Percentiles rank a stretch among this genome's conserved stretches.
Evolutionary conservation across 2,888 invertebrate species (phyloP).

Genomic region (Zele albiditarsus): DNA sequence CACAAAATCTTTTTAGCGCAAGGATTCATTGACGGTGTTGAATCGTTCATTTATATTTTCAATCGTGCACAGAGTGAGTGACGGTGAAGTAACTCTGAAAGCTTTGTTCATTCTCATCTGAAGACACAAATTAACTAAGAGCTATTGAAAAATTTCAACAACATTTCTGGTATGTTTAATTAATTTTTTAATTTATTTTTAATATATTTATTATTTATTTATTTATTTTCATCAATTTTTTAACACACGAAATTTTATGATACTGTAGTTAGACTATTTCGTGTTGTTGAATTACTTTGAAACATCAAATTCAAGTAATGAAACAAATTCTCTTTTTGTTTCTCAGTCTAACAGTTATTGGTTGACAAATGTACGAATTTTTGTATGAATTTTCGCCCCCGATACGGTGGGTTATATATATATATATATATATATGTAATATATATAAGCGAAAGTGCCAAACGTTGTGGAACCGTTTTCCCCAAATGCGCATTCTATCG

Average conservation of each 20-base stretch:
- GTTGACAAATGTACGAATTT: not conserved
- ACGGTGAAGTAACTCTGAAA: conserved; percentile 14
- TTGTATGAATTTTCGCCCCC: not conserved
- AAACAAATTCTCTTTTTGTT: not conserved
- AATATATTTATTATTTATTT: no score
- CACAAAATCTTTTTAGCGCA: conserved; percentile 1
- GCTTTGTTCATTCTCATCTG: not conserved
- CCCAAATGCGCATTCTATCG: conserved; percentile 49
- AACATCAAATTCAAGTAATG: no score
- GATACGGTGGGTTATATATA: not conserved
- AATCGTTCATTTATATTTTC: conserved; percentile 18
- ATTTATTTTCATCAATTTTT: no score
- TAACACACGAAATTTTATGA: no score
- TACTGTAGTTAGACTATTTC: no score
- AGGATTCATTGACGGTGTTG: conserved; percentile 29
- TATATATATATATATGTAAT: no score
- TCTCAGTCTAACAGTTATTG: not conserved
- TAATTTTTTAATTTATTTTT: not conserved
- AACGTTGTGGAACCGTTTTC: conserved; percentile 41
- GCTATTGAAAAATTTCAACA: no score
- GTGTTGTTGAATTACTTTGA: no score
- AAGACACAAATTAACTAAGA: no score
- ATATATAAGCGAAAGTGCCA: conserved; percentile 34
- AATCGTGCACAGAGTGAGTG: conserved; percentile 28
- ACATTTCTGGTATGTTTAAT: not conserved